Evolutionary conservation across 2,113 vertebrate genomes (phyloP).

Genomic region (Nannospalax galili): DNA sequence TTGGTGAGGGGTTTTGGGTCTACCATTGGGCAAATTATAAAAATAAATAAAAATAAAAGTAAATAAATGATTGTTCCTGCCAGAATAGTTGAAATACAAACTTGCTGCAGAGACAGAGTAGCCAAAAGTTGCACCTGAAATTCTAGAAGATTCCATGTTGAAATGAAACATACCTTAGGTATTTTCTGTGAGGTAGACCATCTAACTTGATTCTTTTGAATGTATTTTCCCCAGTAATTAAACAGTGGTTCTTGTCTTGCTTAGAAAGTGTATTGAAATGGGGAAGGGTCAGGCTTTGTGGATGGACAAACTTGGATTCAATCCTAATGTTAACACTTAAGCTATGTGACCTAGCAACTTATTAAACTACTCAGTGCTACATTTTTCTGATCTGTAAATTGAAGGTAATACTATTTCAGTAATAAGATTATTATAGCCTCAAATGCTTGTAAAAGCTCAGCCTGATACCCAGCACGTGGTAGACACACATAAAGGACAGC

Average conservation of each 20-base stretch:
- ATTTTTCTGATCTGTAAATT: not conserved
- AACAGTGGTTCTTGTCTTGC: not conserved
- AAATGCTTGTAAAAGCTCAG: not conserved
- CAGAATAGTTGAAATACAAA: not conserved
- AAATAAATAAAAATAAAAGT: not conserved
- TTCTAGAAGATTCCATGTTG: not conserved
- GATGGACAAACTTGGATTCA: not conserved
- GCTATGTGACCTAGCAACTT: not conserved
- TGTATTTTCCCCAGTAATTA: not conserved
- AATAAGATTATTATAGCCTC: not conserved
- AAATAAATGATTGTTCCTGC: not conserved
- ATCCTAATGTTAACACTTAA: not conserved
- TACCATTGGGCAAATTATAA: not conserved
- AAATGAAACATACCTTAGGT: not conserved
- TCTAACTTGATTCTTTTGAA: not conserved
- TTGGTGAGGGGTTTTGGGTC: not conserved
- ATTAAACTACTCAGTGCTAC: not conserved
- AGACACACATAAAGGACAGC: not conserved
- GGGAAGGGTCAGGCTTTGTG: not conserved
- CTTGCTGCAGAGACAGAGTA: too few relatives aligned
- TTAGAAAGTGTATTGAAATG: not conserved
- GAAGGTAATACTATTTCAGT: not conserved
- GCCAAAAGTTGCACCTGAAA: not conserved
- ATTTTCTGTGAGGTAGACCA: not conserved
- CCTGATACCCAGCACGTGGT: not conserved